These are phyloP conservation scores for Turritopsis dohrnii DNA, from an alignment of 30 jellyfish, hydroid and myxozoan genomes.

Conservation along the genomic window DNA sequence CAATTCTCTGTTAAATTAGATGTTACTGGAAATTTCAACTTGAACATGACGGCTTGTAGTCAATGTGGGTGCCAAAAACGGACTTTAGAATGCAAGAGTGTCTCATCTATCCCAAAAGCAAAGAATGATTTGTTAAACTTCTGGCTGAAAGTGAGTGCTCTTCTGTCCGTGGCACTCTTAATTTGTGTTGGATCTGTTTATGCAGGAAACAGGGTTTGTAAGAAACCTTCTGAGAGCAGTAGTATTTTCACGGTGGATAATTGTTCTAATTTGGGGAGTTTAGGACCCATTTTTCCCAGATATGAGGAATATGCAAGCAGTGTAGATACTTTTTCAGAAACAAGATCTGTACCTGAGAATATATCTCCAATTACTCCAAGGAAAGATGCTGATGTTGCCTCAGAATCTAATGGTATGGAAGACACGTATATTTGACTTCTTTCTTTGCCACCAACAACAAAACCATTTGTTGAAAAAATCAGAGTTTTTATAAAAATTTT, in stretches of 20 bases:
- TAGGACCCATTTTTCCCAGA: background rate
- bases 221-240: background rate
- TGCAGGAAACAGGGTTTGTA: background rate
- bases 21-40: background rate
- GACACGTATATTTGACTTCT: background rate
- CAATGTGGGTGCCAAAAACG: background rate
- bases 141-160: background rate
- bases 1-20: background rate
- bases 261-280: background rate
- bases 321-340: background rate
- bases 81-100: background rate
- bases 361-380: background rate
- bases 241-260: background rate
- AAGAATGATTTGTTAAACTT: background rate
- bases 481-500: too few relatives aligned
- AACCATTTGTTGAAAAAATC: too few relatives aligned
- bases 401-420: background rate
- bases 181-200: background rate
- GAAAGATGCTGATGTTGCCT: background rate
- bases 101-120: background rate
- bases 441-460: too few relatives aligned
- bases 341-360: background rate
- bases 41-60: background rate
- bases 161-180: background rate
- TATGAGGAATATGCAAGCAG: background rate